Conservation (phyloP, 2,113 vertebrate genomes). For the Myrmophylax atrothorax region DNA sequence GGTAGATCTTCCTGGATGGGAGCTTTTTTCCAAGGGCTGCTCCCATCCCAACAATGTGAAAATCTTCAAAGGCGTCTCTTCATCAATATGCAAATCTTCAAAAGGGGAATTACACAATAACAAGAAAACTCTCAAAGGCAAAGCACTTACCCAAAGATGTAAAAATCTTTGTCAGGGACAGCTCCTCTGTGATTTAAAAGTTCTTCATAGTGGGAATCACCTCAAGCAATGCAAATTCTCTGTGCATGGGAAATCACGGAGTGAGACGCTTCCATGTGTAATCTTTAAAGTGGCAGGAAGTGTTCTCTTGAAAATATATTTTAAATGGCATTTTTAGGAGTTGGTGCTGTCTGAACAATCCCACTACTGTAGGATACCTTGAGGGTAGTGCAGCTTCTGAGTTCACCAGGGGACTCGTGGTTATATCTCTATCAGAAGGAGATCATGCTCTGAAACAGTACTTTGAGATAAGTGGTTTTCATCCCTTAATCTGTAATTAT, state of each 20-base stretch:
- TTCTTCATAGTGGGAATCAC: slow-evolving; percentile 65
- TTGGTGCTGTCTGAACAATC: not conserved
- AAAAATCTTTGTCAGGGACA: slow-evolving; percentile 59
- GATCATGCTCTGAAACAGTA: not conserved
- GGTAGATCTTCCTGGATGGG: not conserved
- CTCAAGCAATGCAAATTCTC: slow-evolving; percentile 62
- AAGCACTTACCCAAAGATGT: slow-evolving; percentile 53
- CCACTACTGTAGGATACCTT: not conserved
- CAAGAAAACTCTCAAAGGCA: slow-evolving; percentile 57
- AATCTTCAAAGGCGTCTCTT: slow-evolving; percentile 58
- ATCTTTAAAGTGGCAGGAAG: slow-evolving; percentile 47
- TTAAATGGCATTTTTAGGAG: not conserved
- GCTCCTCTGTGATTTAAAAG: slow-evolving; percentile 50
- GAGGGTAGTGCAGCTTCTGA: not conserved
- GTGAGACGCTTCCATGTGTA: not conserved
- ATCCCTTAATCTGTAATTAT: not conserved
- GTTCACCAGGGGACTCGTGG: not conserved
- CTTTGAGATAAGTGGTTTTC: not conserved
- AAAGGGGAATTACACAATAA: slow-evolving; percentile 61
- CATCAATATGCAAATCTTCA: slow-evolving; percentile 72
- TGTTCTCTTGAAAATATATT: not conserved
- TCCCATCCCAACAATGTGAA: not conserved
- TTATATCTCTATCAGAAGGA: not conserved
- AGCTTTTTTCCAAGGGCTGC: not conserved
- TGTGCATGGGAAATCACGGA: not conserved